Evolutionary conservation across 2,888 invertebrate genomes (phyloP).

Genomic region (Uloborus plumipes): DNA sequence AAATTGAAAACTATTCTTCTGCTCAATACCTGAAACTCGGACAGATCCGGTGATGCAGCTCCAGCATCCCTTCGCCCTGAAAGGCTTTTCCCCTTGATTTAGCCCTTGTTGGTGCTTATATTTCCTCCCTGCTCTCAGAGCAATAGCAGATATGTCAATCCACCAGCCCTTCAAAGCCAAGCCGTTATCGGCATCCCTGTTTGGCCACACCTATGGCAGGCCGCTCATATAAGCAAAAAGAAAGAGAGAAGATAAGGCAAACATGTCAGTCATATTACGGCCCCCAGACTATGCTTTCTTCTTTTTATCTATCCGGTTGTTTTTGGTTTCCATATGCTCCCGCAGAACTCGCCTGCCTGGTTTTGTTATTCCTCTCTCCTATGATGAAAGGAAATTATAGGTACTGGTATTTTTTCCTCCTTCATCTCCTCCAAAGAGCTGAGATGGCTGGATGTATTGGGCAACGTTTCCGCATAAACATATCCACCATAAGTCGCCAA

Average conservation of each 20-base stretch:
- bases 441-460: too few relatives aligned
- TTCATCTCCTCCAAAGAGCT: constrained; percentile 17
- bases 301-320: constrained; percentile 19
- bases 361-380: constrained; percentile 14
- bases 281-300: constrained; percentile 4
- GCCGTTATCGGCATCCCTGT: constrained; percentile 38
- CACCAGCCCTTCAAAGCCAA: constrained; percentile 18
- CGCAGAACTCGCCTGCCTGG: too few relatives aligned
- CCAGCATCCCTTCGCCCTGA: not conserved
- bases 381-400: too few relatives aligned
- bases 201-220: too few relatives aligned
- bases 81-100: constrained; percentile 2
- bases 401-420: not conserved
- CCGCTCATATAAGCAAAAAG: not conserved
- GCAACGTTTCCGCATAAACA: too few relatives aligned
- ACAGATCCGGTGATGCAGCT: too few relatives aligned
- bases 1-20: too few relatives aligned
- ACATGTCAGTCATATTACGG: constrained; percentile 41
- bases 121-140: constrained; percentile 32
- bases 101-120: not conserved
- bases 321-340: constrained; percentile 10
- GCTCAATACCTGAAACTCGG: too few relatives aligned
- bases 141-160: constrained; percentile 36
- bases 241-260: constrained; percentile 44
- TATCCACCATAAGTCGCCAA: too few relatives aligned